Conservation (phyloP, 2,113 vertebrate genomes). For the Anarhynchus alexandrinus region DNA sequence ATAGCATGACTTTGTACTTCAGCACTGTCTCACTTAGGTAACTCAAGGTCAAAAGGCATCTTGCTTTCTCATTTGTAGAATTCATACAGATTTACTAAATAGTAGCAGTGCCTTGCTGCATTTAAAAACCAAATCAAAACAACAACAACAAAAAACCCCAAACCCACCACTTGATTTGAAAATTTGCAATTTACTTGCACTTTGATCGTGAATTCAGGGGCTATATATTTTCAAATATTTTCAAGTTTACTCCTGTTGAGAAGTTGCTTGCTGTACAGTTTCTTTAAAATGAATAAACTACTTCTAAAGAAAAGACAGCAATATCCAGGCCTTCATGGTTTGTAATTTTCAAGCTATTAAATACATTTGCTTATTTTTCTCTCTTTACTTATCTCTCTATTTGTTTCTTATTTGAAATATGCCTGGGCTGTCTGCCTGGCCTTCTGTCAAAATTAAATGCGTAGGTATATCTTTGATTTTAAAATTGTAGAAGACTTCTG, state of each 20-base stretch:
- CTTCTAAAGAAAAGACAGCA: neutral
- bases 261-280: neutral
- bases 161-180: neutral
- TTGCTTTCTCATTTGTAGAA: neutral
- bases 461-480: neutral
- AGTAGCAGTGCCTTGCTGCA: neutral
- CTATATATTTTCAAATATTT: neutral
- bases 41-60: neutral
- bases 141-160: too few relatives aligned
- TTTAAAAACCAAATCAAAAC: neutral
- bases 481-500: neutral
- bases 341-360: neutral
- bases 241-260: neutral
- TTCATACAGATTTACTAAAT: neutral
- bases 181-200: neutral
- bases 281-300: neutral
- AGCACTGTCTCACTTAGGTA: neutral
- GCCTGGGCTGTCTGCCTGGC: neutral
- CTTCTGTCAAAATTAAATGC: neutral
- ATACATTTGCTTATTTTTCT: neutral
- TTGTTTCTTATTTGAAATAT: conserved; percentile 18
- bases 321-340: neutral
- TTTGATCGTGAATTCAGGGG: neutral
- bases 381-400: neutral
- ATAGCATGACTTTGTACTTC: neutral